Conservation (phyloP, 2,797 vertebrate genomes). For the Acanthiza pusilla region DNA sequence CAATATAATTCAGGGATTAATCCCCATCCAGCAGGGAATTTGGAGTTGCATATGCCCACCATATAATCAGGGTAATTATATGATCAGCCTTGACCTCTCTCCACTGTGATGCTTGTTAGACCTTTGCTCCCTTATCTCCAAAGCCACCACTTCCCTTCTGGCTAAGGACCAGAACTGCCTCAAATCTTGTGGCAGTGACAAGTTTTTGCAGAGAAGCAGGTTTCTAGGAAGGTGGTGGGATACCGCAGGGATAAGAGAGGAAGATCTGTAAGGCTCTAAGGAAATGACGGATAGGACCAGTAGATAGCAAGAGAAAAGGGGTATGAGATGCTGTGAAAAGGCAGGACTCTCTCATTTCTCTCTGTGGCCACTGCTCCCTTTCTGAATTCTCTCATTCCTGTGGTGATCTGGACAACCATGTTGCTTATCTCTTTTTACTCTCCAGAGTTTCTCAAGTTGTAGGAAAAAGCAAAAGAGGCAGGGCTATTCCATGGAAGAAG, state of each 20-base stretch:
- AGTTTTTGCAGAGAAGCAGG: background rate
- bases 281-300: background rate
- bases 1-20: background rate
- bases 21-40: background rate
- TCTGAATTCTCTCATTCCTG: background rate
- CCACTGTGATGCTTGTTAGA: background rate
- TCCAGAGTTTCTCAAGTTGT: background rate
- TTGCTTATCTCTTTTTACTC: background rate
- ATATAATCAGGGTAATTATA: background rate
- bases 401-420: background rate
- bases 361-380: background rate
- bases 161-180: background rate
- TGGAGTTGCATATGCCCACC: background rate
- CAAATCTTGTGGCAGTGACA: background rate
- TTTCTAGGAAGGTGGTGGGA: background rate
- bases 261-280: background rate
- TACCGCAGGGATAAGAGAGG: fast-evolving
- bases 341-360: background rate
- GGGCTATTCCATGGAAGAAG: background rate
- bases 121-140: background rate
- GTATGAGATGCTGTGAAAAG: background rate
- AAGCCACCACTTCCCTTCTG: background rate
- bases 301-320: background rate
- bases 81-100: background rate
- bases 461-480: background rate